Percentiles rank a stretch among this genome's conserved stretches.
Evolutionary conservation across 2,113 vertebrate genomes (phyloP).

Genomic region (Grallaria varia): DNA sequence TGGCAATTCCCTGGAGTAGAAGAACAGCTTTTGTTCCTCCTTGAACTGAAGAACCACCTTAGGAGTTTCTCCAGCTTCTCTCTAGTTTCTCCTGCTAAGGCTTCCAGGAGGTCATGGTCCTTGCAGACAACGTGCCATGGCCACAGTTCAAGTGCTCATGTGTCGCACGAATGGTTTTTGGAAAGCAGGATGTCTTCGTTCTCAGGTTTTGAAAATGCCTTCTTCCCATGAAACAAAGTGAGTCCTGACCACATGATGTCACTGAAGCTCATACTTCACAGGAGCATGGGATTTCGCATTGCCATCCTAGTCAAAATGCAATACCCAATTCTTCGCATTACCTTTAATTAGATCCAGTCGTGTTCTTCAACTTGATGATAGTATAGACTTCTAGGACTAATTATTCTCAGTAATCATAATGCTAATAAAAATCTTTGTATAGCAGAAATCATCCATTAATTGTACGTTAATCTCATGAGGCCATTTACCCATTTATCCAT

Average conservation of each 20-base stretch:
- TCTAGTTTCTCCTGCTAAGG: not conserved
- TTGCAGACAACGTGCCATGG: not conserved
- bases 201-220: not conserved
- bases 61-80: not conserved
- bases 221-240: slow-evolving; percentile 1
- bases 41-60: not conserved
- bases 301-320: slow-evolving; percentile 9
- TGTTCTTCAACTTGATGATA: slow-evolving; percentile 15
- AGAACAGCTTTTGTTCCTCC: not conserved
- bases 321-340: not conserved
- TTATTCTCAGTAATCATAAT: slow-evolving; percentile 40
- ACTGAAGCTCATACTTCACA: slow-evolving; percentile 62
- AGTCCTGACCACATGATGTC: slow-evolving; percentile 66
- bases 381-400: slow-evolving; percentile 35
- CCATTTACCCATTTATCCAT: slow-evolving; percentile 38
- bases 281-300: slow-evolving; percentile 17
- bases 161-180: not conserved
- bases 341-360: slow-evolving; percentile 40
- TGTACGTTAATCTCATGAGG: slow-evolving; percentile 22
- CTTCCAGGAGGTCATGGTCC: not conserved
- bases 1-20: not conserved
- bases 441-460: slow-evolving; percentile 46
- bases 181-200: not conserved
- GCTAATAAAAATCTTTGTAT: slow-evolving; percentile 54
- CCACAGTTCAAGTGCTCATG: fast-evolving